Conservation (phyloP, 2,797 vertebrate species). For the Sebastes trivittatus region DNA sequence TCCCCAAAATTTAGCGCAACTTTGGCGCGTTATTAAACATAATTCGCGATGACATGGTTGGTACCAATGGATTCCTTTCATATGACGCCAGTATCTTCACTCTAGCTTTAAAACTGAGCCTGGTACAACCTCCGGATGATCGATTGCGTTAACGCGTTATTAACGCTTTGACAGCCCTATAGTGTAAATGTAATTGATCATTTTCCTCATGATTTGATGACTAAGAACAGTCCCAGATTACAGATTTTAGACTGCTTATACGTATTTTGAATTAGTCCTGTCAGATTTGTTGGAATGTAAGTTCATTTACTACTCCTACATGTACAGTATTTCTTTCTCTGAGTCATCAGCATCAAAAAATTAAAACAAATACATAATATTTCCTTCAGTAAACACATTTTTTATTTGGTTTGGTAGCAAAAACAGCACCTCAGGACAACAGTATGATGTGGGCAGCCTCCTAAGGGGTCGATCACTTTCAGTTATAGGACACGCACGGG, state of each 20-base stretch:
- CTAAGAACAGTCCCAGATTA: neutral
- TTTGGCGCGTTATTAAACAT: too few species aligned
- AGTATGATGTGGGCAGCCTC: constrained; percentile 64
- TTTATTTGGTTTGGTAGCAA: constrained; percentile 83
- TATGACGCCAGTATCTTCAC: too few species aligned
- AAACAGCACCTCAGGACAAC: constrained; percentile 82
- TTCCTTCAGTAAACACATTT: constrained; percentile 81
- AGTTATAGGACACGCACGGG: constrained; percentile 70
- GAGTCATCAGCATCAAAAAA: neutral
- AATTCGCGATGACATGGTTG: too few species aligned
- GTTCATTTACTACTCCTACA: neutral
- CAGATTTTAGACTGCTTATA: neutral
- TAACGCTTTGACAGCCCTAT: neutral
- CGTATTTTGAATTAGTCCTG: neutral
- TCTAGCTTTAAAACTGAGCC: too few species aligned
- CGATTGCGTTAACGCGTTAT: neutral
- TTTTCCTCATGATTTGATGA: neutral
- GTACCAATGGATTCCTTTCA: too few species aligned
- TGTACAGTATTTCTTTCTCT: neutral
- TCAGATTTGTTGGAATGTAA: neutral
- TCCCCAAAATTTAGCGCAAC: too few species aligned
- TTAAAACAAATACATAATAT: neutral
- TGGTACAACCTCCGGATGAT: too few species aligned
- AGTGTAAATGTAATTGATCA: neutral
- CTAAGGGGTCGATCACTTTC: constrained; percentile 67